Evolutionary conservation across 2,113 vertebrate species (phyloP).

Genomic region (Pseudopodoces humilis): DNA sequence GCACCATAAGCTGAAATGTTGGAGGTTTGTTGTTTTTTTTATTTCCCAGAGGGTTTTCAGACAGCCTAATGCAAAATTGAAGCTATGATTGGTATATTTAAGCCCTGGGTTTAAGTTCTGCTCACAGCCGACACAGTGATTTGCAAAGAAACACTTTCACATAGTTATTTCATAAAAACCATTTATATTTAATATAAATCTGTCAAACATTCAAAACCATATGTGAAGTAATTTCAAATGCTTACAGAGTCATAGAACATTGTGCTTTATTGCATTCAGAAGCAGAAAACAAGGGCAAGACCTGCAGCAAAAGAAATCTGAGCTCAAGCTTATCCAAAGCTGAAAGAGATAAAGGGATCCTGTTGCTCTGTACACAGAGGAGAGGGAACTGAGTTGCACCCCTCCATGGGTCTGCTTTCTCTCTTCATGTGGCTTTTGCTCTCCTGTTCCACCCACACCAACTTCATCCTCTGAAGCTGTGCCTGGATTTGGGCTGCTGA

Average conservation of each 20-base stretch:
- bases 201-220: conserved; percentile 29
- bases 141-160: neutral
- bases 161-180: conserved; percentile 2
- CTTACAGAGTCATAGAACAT: neutral
- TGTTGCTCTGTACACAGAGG: neutral
- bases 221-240: conserved; percentile 32
- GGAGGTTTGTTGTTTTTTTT: neutral
- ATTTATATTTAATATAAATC: conserved; percentile 52
- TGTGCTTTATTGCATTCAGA: neutral
- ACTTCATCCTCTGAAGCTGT: neutral
- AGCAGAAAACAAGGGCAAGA: conserved; percentile 1
- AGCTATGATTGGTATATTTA: neutral
- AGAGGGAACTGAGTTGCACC: neutral
- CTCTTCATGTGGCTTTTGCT: neutral
- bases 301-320: neutral
- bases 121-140: neutral
- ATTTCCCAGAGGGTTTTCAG: neutral
- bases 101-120: neutral
- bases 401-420: neutral
- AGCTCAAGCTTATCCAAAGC: neutral
- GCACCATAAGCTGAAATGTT: neutral
- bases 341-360: neutral
- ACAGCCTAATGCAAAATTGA: neutral
- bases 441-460: neutral
- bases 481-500: neutral